Evolutionary conservation across 2,113 vertebrate species (phyloP).

Genomic region (Amphilophus citrinellus): DNA sequence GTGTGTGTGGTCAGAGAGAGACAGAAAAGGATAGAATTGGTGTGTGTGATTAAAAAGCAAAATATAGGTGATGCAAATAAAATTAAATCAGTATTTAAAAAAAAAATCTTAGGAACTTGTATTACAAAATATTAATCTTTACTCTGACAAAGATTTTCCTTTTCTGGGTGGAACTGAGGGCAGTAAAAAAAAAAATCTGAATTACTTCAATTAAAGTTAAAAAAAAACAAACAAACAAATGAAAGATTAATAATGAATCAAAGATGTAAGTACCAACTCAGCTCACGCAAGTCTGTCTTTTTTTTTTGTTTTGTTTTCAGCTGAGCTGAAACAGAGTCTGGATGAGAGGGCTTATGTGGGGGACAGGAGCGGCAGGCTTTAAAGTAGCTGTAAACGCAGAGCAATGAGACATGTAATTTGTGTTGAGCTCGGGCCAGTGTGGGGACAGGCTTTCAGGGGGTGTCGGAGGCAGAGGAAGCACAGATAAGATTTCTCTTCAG

Average conservation of each 20-base stretch:
- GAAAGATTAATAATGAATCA: constrained; percentile 90
- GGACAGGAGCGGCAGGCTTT: constrained; percentile 66
- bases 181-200: constrained; percentile 81
- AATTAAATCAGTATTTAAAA: constrained; percentile 29
- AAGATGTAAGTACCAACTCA: constrained; percentile 84
- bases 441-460: constrained; percentile 78
- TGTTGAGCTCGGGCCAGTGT: constrained; percentile 71
- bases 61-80: constrained; percentile 2
- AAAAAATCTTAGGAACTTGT: constrained; percentile 1
- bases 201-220: constrained; percentile 88
- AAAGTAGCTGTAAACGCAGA: constrained; percentile 77
- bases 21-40: neutral
- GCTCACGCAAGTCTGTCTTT: constrained; percentile 36
- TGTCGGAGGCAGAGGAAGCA: constrained; percentile 72
- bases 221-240: constrained; percentile 37
- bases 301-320: constrained; percentile 19
- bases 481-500: constrained; percentile 80
- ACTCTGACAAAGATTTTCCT: constrained; percentile 75
- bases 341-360: constrained; percentile 70
- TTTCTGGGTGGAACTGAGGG: constrained; percentile 87
- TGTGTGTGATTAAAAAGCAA: neutral
- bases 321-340: constrained; percentile 55
- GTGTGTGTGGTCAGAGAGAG: no score
- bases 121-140: constrained; percentile 49
- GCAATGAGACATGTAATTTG: constrained; percentile 82